Percentiles rank a stretch among this genome's conserved stretches.
phyloP scores from a whole-genome alignment of 2,797 vertebrate species.

The Sparus aurata region DNA sequence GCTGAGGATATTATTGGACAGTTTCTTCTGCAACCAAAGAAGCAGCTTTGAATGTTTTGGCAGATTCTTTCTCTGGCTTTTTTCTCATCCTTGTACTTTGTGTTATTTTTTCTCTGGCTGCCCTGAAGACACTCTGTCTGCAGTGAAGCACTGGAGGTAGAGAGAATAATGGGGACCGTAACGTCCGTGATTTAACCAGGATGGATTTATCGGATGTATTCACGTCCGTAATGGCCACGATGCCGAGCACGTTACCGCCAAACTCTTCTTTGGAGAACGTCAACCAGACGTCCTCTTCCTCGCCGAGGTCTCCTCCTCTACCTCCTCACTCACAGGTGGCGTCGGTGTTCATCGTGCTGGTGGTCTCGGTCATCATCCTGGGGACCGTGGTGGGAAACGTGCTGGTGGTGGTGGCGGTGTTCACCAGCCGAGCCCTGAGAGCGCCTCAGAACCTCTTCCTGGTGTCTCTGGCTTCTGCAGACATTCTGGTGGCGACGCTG shows the following conservation, averaged over 20 bases:
- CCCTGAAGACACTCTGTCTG: background rate
- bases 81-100: background rate
- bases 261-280: slow-evolving; percentile 69
- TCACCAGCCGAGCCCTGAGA: slow-evolving; percentile 89
- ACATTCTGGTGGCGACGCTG: slow-evolving; percentile 90
- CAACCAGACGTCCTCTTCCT: slow-evolving; percentile 46
- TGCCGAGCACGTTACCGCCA: slow-evolving; percentile 28
- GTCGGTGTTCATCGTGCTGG: slow-evolving; percentile 84
- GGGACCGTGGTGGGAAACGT: slow-evolving; percentile 89
- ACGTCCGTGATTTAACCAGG: slow-evolving; percentile 54
- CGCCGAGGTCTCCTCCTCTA: slow-evolving; percentile 53
- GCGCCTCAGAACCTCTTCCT: slow-evolving; percentile 92
- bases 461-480: slow-evolving; percentile 89
- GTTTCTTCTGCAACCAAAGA: slow-evolving; percentile 27
- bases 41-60: background rate
- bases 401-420: slow-evolving; percentile 89
- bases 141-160: slow-evolving; percentile 2
- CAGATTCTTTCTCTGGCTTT: slow-evolving; percentile 1
- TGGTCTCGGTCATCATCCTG: slow-evolving; percentile 86
- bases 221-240: slow-evolving; percentile 54
- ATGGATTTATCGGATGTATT: slow-evolving; percentile 72
- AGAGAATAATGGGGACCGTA: slow-evolving; percentile 20
- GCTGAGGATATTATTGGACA: background rate
- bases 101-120: background rate
- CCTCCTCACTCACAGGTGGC: slow-evolving; percentile 79